These are phyloP conservation scores for Halcyon malimbica DNA, from an alignment of 2,113 vertebrate genomes.

Conservation along the genomic window DNA sequence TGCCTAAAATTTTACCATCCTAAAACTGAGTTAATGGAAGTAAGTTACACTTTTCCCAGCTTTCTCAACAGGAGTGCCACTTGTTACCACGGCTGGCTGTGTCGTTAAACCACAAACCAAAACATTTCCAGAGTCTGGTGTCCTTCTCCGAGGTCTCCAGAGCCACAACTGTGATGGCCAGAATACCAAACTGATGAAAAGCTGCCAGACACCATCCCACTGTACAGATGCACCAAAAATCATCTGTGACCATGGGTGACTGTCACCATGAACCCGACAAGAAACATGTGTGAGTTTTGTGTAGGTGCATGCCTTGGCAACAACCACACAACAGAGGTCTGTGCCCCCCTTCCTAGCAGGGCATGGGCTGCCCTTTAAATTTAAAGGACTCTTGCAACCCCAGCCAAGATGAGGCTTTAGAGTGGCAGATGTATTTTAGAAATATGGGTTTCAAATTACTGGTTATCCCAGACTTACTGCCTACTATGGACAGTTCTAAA, in stretches of 20 bases:
- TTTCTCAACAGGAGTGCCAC: not conserved
- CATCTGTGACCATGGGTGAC: not conserved
- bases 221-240: not conserved
- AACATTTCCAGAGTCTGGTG: not conserved
- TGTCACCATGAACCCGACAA: not conserved
- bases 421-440: not conserved
- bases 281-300: not conserved
- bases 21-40: not conserved
- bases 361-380: not conserved
- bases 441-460: not conserved
- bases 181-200: not conserved
- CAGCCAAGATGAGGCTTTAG: not conserved
- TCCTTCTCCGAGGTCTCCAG: not conserved
- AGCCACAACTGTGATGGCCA: not conserved
- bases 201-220: rapidly evolving
- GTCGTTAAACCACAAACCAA: not conserved
- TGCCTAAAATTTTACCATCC: not conserved
- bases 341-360: rapidly evolving
- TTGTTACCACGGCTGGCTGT: not conserved
- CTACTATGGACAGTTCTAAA: not conserved
- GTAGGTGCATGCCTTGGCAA: rapidly evolving
- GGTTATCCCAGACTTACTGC: not conserved
- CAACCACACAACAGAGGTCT: not conserved
- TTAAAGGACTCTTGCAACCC: not conserved
- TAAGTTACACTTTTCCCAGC: not conserved